A percentile compares a stretch with the other conserved stretches of the same genome.
Evolutionary conservation across 30 jellyfish, hydroid and myxozoan genomes (phyloP).

Genomic region (Hydra vulgaris): DNA sequence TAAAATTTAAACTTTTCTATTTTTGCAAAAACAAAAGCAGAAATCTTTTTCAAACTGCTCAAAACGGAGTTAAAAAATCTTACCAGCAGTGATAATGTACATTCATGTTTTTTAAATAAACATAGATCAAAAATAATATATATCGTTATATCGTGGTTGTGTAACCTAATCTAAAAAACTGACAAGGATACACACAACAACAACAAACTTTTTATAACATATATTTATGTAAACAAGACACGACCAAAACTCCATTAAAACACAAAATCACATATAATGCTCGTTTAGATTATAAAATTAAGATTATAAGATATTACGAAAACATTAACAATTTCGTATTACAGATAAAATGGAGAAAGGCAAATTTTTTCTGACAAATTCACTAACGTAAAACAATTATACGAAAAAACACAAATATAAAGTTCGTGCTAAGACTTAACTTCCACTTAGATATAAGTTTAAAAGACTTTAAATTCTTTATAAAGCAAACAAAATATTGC

Average conservation of each 20-base stretch:
- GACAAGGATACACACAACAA: neutral
- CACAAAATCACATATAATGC: neutral
- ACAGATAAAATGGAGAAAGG: neutral
- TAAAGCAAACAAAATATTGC: neutral
- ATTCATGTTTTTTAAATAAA: neutral
- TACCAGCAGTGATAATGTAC: neutral
- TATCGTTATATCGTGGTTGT: neutral
- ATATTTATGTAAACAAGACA: neutral
- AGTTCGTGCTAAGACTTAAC: neutral
- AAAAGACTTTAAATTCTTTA: too few species aligned
- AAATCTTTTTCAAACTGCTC: neutral
- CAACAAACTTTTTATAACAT: neutral
- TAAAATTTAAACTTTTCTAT: too few species aligned
- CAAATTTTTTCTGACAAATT: neutral
- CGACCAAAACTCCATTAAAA: neutral
- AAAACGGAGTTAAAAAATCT: too few species aligned
- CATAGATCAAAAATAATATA: neutral
- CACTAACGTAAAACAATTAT: too few species aligned
- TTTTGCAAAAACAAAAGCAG: neutral
- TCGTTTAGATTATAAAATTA: neutral
- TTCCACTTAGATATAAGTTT: too few species aligned
- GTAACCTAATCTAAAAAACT: neutral
- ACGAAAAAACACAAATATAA: neutral
- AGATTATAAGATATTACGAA: neutral
- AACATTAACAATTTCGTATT: too few species aligned